Conservation (phyloP, 2,113 vertebrate species). For the Hyaena hyaena region DNA sequence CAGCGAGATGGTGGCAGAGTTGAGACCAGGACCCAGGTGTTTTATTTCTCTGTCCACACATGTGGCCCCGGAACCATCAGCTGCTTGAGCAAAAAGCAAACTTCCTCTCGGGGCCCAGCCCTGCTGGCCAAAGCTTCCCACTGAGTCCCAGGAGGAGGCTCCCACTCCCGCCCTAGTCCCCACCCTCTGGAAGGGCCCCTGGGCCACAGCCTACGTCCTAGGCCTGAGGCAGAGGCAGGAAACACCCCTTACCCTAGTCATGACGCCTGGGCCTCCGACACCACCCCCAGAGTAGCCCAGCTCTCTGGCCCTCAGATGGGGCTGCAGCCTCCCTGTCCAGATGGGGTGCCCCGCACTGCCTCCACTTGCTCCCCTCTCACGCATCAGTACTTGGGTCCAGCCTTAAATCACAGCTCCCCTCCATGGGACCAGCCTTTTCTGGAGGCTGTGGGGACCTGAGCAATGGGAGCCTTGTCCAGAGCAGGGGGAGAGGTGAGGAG, state of each 20-base stretch:
- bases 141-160: background rate
- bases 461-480: no score
- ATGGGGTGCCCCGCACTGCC: slow-evolving; percentile 51
- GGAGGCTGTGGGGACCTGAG: background rate
- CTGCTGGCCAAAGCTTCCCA: background rate
- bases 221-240: slow-evolving; percentile 20
- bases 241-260: slow-evolving; percentile 55
- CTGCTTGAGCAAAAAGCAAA: background rate
- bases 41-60: background rate
- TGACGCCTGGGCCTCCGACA: slow-evolving; percentile 65
- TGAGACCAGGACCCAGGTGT: background rate
- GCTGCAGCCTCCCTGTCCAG: slow-evolving; percentile 69
- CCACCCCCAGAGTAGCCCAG: slow-evolving; percentile 79
- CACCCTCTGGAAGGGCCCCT: background rate
- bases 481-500: fast-evolving
- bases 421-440: background rate
- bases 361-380: background rate
- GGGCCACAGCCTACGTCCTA: background rate
- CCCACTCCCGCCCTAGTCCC: background rate
- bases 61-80: background rate
- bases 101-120: background rate
- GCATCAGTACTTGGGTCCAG: background rate
- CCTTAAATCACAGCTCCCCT: slow-evolving; percentile 52
- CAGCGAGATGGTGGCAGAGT: background rate
- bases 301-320: slow-evolving; percentile 64